Evolutionary conservation across 2,113 vertebrate species (phyloP).

Genomic region (Anguilla rostrata): DNA sequence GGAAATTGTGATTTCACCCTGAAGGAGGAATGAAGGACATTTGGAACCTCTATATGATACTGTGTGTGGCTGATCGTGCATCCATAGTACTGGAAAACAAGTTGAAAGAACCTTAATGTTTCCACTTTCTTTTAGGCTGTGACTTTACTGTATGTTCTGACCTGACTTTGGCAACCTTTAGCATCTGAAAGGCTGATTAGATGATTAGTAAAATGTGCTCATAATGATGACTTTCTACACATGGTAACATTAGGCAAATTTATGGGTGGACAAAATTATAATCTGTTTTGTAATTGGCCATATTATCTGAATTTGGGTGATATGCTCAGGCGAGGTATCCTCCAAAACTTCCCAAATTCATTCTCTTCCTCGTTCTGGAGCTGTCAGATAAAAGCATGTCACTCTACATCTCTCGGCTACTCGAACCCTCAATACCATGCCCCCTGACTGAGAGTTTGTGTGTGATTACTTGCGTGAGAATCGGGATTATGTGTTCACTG

Average conservation of each 20-base stretch:
- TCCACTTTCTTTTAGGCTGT: too few relatives aligned
- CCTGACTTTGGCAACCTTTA: slow-evolving; percentile 32
- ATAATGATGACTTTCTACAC: slow-evolving; percentile 52
- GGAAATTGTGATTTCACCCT: not conserved
- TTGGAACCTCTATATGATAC: not conserved
- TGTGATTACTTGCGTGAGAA: not conserved
- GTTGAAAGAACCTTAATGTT: not conserved
- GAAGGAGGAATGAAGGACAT: not conserved
- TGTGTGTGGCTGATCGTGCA: not conserved
- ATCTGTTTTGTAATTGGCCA: slow-evolving; percentile 39
- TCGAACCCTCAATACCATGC: not conserved
- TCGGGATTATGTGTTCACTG: not conserved
- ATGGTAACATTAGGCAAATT: slow-evolving; percentile 45
- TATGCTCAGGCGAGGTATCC: not conserved
- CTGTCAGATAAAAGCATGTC: not conserved
- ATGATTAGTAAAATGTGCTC: slow-evolving; percentile 40
- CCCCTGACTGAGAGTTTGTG: not conserved
- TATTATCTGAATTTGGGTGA: not conserved
- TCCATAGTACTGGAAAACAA: not conserved
- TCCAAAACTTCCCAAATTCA: not conserved
- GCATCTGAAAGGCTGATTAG: slow-evolving; percentile 38
- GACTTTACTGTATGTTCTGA: slow-evolving; percentile 25
- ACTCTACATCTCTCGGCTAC: not conserved
- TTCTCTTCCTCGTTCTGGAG: not conserved
- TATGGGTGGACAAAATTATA: slow-evolving; percentile 23